Evolutionary conservation across 2,113 vertebrate genomes (phyloP).

Genomic region (Ctenodactylus gundi): DNA sequence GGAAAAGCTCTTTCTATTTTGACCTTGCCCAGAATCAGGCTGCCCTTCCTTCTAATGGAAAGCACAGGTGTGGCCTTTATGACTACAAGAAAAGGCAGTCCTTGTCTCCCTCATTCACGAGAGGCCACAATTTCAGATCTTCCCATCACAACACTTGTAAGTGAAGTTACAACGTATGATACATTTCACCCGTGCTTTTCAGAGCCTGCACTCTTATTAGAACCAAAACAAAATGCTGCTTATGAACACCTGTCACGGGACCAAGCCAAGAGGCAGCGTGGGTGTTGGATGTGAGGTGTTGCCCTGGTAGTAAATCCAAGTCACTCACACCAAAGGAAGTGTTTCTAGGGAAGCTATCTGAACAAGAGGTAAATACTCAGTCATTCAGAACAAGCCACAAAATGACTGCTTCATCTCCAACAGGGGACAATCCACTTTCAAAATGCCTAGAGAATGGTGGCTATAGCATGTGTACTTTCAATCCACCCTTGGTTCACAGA

Average conservation of each 20-base stretch:
- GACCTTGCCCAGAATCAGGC: slow-evolving; percentile 21
- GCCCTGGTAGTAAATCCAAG: slow-evolving; percentile 69
- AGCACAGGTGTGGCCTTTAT: background rate
- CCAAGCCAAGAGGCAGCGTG: slow-evolving; percentile 14
- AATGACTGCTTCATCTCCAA: slow-evolving; percentile 24
- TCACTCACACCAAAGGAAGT: slow-evolving; percentile 64
- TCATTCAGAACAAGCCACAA: slow-evolving; percentile 29
- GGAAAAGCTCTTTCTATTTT: slow-evolving; percentile 1
- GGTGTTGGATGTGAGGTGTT: slow-evolving; percentile 51
- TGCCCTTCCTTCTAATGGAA: background rate
- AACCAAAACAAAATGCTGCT: slow-evolving; percentile 56
- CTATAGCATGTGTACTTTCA: background rate
- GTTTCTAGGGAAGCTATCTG: slow-evolving; percentile 61
- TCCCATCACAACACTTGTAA: background rate
- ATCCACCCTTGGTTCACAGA: background rate
- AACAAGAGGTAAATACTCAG: slow-evolving; percentile 60
- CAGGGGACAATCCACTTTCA: background rate
- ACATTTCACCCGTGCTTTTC: background rate
- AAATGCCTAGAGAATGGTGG: background rate
- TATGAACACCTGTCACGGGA: slow-evolving; percentile 38
- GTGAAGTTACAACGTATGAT: background rate
- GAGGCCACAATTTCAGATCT: background rate
- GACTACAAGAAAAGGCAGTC: slow-evolving; percentile 17
- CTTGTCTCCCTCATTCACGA: slow-evolving; percentile 10
- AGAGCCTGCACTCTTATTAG: slow-evolving; percentile 27